phyloP scores from a whole-genome alignment of 1,140 invertebrate species.

The Euura saliciscinereae region DNA sequence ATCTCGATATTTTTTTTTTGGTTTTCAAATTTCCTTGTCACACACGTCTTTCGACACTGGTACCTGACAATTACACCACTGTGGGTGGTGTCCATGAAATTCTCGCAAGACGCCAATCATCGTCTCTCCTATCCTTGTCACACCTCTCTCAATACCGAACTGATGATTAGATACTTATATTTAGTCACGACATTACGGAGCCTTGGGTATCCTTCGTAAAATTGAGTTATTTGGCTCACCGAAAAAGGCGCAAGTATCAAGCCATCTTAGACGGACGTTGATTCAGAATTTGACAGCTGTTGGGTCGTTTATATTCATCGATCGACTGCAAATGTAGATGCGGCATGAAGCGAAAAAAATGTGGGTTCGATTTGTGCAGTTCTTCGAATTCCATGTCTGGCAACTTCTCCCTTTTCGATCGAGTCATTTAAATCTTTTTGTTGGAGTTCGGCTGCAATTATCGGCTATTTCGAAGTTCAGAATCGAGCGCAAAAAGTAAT shows the following conservation, averaged over 20 bases:
- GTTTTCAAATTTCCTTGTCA: background rate
- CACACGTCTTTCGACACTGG: background rate
- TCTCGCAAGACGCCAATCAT: background rate
- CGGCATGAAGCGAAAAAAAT: too few relatives aligned
- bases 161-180: background rate
- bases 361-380: conserved; percentile 4
- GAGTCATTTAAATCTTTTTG: background rate
- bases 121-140: background rate
- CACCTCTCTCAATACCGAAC: background rate
- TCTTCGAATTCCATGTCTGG: conserved; percentile 18
- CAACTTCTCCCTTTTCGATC: conserved; percentile 22
- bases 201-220: background rate
- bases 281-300: too few relatives aligned
- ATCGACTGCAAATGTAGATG: too few relatives aligned
- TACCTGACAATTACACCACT: background rate
- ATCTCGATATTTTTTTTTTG: background rate
- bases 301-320: too few relatives aligned
- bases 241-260: too few relatives aligned
- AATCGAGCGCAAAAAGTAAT: conserved; percentile 45
- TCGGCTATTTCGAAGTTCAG: conserved; percentile 12
- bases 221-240: background rate
- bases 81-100: background rate
- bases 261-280: too few relatives aligned
- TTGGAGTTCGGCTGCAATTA: background rate
- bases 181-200: background rate